These are phyloP conservation scores for Blastomussa wellsi DNA, from an alignment of 92 coral and sea anemone genomes.

Conservation along the genomic window DNA sequence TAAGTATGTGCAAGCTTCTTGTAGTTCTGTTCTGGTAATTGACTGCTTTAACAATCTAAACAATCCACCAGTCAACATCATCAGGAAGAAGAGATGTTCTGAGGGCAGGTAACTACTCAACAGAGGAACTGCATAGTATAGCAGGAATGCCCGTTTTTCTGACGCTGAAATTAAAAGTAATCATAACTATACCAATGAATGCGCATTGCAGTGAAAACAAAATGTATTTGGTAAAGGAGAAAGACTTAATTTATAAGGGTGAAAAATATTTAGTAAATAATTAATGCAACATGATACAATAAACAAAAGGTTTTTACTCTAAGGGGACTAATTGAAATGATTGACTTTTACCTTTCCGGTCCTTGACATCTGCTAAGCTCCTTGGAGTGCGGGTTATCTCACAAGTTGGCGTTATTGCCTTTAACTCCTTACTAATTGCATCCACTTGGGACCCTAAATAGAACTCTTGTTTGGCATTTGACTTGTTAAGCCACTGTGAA, in stretches of 20 bases:
- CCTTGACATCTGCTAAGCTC: constrained; percentile 12
- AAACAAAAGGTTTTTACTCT: no score
- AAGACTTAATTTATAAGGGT: no score
- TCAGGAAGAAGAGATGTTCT: constrained; percentile 24
- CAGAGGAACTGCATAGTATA: constrained; percentile 33
- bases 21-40: constrained; percentile 14
- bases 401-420: constrained; percentile 12
- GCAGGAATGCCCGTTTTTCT: constrained; percentile 38
- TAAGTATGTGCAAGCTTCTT: constrained; percentile 14
- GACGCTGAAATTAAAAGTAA: constrained; percentile 25
- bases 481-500: constrained; percentile 35
- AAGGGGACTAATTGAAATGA: background rate
- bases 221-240: no score
- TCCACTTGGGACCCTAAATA: constrained; percentile 14
- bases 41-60: constrained; percentile 33
- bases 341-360: constrained; percentile 19
- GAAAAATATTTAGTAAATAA: no score
- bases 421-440: constrained; percentile 3
- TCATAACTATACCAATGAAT: background rate
- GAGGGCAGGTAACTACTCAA: constrained; percentile 26
- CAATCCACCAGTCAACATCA: constrained; percentile 43
- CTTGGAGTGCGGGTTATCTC: constrained; percentile 40
- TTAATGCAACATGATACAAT: no score
- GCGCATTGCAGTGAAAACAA: background rate
- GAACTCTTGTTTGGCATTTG: constrained; percentile 11